Evolutionary conservation across 2,113 vertebrate genomes (phyloP).

Genomic region (Jaculus jaculus): DNA sequence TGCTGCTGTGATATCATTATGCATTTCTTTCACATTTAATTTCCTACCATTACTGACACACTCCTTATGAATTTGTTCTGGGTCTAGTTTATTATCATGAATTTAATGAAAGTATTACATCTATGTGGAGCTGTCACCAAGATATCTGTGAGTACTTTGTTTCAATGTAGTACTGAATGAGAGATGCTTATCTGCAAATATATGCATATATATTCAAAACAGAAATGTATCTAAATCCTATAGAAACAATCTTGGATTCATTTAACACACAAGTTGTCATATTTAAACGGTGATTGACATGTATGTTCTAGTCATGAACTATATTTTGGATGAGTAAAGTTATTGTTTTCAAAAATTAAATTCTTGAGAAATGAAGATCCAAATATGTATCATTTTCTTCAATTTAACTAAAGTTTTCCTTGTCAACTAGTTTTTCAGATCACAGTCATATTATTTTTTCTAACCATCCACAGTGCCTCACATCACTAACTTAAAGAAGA

Average conservation of each 20-base stretch:
- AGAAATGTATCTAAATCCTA: conserved; percentile 76
- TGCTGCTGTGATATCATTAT: background rate
- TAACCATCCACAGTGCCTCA: background rate
- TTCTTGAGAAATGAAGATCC: background rate
- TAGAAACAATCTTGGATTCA: conserved; percentile 70
- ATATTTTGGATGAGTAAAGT: conserved; percentile 2
- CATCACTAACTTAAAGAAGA: background rate
- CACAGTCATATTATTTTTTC: background rate
- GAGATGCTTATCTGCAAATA: conserved; percentile 72
- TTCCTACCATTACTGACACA: conserved; percentile 69
- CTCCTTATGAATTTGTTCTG: conserved; percentile 77
- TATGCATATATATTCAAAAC: conserved; percentile 72
- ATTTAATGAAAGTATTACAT: conserved; percentile 82
- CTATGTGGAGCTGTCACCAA: conserved; percentile 75
- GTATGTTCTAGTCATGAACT: background rate
- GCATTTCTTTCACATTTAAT: conserved; percentile 74
- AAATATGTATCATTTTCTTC: background rate
- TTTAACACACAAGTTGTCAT: conserved; percentile 55
- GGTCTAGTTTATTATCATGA: conserved; percentile 70
- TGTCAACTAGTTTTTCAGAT: background rate
- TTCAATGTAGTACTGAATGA: conserved; percentile 76
- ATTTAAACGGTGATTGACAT: conserved; percentile 66
- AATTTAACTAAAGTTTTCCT: background rate
- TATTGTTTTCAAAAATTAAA: background rate
- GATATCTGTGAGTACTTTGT: conserved; percentile 73